phyloP scores from a whole-genome alignment of 1,140 invertebrate genomes.

The Drosophila sucinea region DNA sequence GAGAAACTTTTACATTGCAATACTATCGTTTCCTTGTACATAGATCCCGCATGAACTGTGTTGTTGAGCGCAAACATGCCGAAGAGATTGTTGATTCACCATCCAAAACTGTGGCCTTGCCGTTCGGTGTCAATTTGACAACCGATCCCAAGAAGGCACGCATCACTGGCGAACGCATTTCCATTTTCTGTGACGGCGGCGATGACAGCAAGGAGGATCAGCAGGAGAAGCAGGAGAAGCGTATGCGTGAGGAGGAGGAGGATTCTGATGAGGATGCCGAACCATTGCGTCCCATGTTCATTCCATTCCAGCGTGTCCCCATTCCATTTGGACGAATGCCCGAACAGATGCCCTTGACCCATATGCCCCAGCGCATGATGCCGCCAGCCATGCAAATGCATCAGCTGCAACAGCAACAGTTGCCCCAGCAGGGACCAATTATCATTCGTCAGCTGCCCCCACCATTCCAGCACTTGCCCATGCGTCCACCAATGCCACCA shows the following conservation, averaged over 20 bases:
- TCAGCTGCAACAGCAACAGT: constrained; percentile 54
- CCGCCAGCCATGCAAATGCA: constrained; percentile 73
- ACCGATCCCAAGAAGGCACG: constrained; percentile 89
- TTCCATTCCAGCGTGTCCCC: constrained; percentile 80
- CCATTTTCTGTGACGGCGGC: constrained; percentile 93
- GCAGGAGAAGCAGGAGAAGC: constrained; percentile 54
- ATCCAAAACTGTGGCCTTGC: constrained; percentile 86
- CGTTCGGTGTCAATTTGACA: constrained; percentile 88
- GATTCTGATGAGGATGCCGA: constrained; percentile 74
- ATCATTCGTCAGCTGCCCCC: constrained; percentile 71
- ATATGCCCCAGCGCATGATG: constrained; percentile 83
- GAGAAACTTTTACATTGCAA: too few relatives aligned
- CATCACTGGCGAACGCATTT: constrained; percentile 92
- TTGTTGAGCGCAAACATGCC: constrained; percentile 92
- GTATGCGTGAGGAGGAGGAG: constrained; percentile 70
- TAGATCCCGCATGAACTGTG: constrained; percentile 92
- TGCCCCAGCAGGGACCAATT: constrained; percentile 68
- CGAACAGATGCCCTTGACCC: constrained; percentile 79
- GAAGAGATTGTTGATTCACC: constrained; percentile 92
- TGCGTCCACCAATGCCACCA: constrained; percentile 81
- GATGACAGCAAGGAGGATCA: constrained; percentile 58
- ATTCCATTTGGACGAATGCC: constrained; percentile 81
- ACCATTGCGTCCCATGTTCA: constrained; percentile 78
- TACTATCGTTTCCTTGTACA: not conserved
- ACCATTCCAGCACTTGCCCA: constrained; percentile 82